These are phyloP conservation scores for Leptopilina clavipes DNA, from an alignment of 1,140 invertebrate genomes.

Conservation along the genomic window DNA sequence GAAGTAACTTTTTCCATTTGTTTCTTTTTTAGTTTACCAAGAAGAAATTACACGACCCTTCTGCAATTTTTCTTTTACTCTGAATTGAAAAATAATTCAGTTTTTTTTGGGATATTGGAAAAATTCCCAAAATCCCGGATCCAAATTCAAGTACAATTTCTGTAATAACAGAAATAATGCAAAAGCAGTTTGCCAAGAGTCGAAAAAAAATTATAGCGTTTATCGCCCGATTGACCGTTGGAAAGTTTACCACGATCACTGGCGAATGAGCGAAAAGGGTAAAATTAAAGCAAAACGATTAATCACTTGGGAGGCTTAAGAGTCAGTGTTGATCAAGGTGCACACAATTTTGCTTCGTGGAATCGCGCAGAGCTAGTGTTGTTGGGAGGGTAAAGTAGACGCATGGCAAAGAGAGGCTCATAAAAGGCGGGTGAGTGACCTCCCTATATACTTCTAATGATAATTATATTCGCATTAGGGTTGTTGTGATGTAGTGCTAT, in stretches of 20 bases:
- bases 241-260: neutral
- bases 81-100: no score
- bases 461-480: slow-evolving; percentile 56
- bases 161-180: no score
- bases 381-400: slow-evolving; percentile 37
- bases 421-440: slow-evolving; percentile 46
- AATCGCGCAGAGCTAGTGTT: neutral
- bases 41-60: no score
- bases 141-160: no score
- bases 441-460: slow-evolving; percentile 46
- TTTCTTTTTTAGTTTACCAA: neutral
- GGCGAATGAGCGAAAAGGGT: neutral
- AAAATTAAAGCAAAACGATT: slow-evolving; percentile 38
- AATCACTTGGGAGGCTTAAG: slow-evolving; percentile 1
- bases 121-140: no score
- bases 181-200: no score
- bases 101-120: no score
- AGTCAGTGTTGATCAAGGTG: neutral
- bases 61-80: no score
- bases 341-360: neutral
- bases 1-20: no score
- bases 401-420: slow-evolving; percentile 30
- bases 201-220: neutral
- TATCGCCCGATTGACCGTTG: neutral
- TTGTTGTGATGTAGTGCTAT: slow-evolving; percentile 37